These are phyloP conservation scores for Anastatus disparis DNA, from an alignment of 1,140 invertebrate genomes.

Conservation along the genomic window DNA sequence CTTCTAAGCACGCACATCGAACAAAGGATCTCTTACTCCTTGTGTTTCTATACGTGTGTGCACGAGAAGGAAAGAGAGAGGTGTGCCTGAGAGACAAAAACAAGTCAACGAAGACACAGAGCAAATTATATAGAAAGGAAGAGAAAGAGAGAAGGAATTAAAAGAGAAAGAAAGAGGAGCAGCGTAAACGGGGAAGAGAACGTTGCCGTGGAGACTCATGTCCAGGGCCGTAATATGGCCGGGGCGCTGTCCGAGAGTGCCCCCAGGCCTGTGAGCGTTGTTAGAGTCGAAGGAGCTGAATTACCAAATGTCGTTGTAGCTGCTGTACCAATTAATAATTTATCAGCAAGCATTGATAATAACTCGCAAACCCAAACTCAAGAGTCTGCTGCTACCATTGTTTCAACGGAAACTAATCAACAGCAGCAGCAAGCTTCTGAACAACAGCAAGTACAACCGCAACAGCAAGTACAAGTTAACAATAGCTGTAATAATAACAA, in stretches of 20 bases:
- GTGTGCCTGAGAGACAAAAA: no score
- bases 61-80: no score
- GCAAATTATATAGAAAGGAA: no score
- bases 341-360: no score
- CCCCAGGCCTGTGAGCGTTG: constrained; percentile 63
- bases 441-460: constrained; percentile 39
- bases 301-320: no score
- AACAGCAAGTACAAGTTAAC: not conserved
- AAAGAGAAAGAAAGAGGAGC: constrained; percentile 2
- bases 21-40: constrained; percentile 4
- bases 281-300: constrained; percentile 56
- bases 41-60: no score
- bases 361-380: not conserved
- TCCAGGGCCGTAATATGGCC: constrained; percentile 60
- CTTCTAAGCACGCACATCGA: not conserved
- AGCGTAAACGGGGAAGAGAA: not conserved
- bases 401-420: no score
- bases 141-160: constrained; percentile 7
- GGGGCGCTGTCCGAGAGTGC: constrained; percentile 63
- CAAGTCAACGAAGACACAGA: no score
- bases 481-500: constrained; percentile 52
- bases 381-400: not conserved
- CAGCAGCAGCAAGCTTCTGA: not conserved
- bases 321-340: no score
- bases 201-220: constrained; percentile 52